Evolutionary conservation across 2,888 invertebrate genomes (phyloP), one percentile per base, ranked within the genome.

Genomic region (Callyntrura guangdongensis): DNA sequence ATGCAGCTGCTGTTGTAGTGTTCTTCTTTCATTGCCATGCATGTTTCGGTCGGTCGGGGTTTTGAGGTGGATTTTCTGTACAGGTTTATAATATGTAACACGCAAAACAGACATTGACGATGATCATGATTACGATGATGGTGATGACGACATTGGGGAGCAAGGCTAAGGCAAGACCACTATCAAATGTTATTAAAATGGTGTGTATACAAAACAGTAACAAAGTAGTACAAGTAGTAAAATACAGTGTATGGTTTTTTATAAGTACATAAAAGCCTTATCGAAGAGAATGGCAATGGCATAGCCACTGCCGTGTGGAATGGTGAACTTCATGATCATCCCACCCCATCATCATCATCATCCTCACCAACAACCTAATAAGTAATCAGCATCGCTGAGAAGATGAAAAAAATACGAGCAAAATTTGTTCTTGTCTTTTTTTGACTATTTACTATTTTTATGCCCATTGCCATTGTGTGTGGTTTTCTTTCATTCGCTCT

Each of bases 41-140:
- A 45, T 17, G 17, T 17, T 36, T 36, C 36, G 36, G 36, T 36
- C 36, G 36, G 36, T 36, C 36, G 36, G 36, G 36, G 36, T 36
- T 36, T 36, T 36, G 36, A 36, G 36, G 36, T 36, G 36, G 36
- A 36, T 36, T 36, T 36, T 36, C 3, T 36, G 22, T 74, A 47
- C 3, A 45, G 20, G 25, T 17, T 17, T 17, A 22, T 36, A 69
- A 45, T 64, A 20, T 17, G 17, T 77, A 77, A 77, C 77, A 77
- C 77, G 77, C 77, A 77, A 77, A 77, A 77, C 53, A 77, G 77
- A 77, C 77, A 77, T 77, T 77, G 77, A 45, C 14, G 45, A 9
- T 17, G 77, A 25, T 77, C 22, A 17, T 47, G 74, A 47, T 74
- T 6, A 47, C 22, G 64, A 17, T 20, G 22, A 64, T 56, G 56